Percentiles rank a stretch among this genome's conserved stretches.
Conservation (phyloP, 2,888 invertebrate genomes). For the Abscondita cerata region DNA sequence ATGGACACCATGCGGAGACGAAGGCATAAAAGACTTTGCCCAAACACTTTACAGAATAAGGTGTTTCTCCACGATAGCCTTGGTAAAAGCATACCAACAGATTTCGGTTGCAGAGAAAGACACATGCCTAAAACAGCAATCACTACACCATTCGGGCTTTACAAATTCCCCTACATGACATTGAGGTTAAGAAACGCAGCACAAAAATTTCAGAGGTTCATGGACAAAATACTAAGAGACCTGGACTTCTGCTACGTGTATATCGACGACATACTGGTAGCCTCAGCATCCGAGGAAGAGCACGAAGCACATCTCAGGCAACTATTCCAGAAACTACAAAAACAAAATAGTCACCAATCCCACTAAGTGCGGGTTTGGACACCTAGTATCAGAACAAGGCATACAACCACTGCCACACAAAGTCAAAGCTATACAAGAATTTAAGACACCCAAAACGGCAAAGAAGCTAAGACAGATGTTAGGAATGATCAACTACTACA, state of each 20-base stretch:
- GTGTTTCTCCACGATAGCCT: slow-evolving; percentile 48
- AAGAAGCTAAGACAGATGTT: slow-evolving; percentile 47
- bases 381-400: slow-evolving; percentile 39
- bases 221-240: slow-evolving; percentile 49
- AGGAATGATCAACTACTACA: slow-evolving; percentile 53
- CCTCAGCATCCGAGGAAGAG: slow-evolving; percentile 36
- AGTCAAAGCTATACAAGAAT: slow-evolving; percentile 45
- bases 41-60: neutral
- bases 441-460: slow-evolving; percentile 43
- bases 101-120: slow-evolving; percentile 50
- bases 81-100: slow-evolving; percentile 52
- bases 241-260: slow-evolving; percentile 48
- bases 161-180: slow-evolving; percentile 48
- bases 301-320: slow-evolving; percentile 43
- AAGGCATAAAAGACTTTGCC: slow-evolving; percentile 4
- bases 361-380: slow-evolving; percentile 49
- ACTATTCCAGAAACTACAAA: no score
- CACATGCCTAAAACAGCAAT: slow-evolving; percentile 44
- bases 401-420: slow-evolving; percentile 47
- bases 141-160: slow-evolving; percentile 40
- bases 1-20: slow-evolving; percentile 39
- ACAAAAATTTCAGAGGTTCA: slow-evolving; percentile 54
- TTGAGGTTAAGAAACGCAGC: slow-evolving; percentile 55
- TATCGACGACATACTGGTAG: slow-evolving; percentile 50
- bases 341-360: slow-evolving; percentile 41